Conservation (phyloP, 2,888 invertebrate species). For the Liodrosophila aerea region DNA sequence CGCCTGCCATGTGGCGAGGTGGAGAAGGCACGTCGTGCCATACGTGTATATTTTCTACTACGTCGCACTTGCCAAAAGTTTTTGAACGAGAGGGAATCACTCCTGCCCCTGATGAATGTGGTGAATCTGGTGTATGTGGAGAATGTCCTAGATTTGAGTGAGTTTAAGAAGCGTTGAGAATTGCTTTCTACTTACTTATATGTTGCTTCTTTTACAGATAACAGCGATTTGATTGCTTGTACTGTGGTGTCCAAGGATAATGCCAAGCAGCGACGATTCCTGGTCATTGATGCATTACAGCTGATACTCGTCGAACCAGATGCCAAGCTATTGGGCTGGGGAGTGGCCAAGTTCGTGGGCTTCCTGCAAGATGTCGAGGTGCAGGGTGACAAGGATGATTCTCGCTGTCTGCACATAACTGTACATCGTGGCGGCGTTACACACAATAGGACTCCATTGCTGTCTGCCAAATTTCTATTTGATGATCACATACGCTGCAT, state of each 20-base stretch:
- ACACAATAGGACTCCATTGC: constrained; percentile 89
- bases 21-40: constrained; percentile 93
- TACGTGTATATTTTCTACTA: constrained; percentile 95
- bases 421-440: constrained; percentile 90
- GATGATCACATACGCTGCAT: constrained; percentile 99
- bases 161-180: constrained; percentile 71
- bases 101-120: constrained; percentile 94
- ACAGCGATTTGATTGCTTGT: constrained; percentile 98
- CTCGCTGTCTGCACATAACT: constrained; percentile 95
- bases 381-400: constrained; percentile 97
- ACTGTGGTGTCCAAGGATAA: constrained; percentile 95
- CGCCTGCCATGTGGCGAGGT: constrained; percentile 98
- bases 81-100: constrained; percentile 91
- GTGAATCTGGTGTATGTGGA: constrained; percentile 95
- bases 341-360: constrained; percentile 97
- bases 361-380: constrained; percentile 98
- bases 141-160: constrained; percentile 97
- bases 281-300: constrained; percentile 97
- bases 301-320: constrained; percentile 99
- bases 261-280: constrained; percentile 94
- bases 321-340: constrained; percentile 96
- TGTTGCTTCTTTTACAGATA: constrained; percentile 86
- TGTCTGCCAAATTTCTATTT: constrained; percentile 96
- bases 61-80: constrained; percentile 91
- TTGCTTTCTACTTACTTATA: constrained; percentile 68